Evolutionary conservation across 2,888 invertebrate species (phyloP).

Genomic region (Bombyx huttoni): DNA sequence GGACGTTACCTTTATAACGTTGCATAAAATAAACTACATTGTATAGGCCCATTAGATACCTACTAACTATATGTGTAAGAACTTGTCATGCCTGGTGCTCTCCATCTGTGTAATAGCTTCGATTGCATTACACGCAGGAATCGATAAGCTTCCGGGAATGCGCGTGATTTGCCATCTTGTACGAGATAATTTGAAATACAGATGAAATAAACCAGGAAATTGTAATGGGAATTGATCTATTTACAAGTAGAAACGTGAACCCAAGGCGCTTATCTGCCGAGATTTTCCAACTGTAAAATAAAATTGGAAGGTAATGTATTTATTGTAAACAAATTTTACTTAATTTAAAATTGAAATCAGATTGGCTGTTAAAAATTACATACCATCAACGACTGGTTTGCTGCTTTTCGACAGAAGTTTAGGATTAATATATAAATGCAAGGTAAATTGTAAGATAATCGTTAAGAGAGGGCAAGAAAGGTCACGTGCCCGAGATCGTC

Average conservation of each 20-base stretch:
- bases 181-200: conserved; percentile 13
- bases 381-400: too few relatives aligned
- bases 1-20: conserved; percentile 8
- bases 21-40: background rate
- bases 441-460: background rate
- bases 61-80: conserved; percentile 6
- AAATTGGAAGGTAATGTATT: background rate
- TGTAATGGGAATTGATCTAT: conserved; percentile 9
- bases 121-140: conserved; percentile 12
- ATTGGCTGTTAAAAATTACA: too few relatives aligned
- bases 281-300: background rate
- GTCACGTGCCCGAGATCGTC: conserved; percentile 23
- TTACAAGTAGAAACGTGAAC: conserved; percentile 10
- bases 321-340: background rate
- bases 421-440: too few relatives aligned
- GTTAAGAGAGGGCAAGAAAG: conserved; percentile 23
- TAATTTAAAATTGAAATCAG: background rate
- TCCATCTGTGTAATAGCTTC: conserved; percentile 12
- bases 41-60: too few relatives aligned
- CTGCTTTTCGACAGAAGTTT: too few relatives aligned
- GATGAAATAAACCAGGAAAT: conserved; percentile 6
- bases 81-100: conserved; percentile 16
- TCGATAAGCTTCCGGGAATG: conserved; percentile 19
- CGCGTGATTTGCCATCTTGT: conserved; percentile 16
- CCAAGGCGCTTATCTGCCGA: background rate